Conservation (phyloP, 2,797 vertebrate genomes). For the Amniataba percoides region DNA sequence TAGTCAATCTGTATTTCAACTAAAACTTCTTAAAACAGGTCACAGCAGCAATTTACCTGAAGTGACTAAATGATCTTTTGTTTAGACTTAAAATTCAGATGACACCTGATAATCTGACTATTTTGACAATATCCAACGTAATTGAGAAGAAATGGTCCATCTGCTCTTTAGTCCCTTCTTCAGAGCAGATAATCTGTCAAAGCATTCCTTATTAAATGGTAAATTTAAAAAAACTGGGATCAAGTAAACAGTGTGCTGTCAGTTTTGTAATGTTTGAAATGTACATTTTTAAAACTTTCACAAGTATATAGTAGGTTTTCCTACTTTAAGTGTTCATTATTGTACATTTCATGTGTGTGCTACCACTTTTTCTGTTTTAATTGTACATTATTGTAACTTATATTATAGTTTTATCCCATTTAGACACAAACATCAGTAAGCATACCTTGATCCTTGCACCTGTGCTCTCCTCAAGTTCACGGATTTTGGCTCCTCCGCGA, state of each 20-base stretch:
- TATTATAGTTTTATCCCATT: too few relatives aligned
- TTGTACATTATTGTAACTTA: neutral
- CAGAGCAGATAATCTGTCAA: too few relatives aligned
- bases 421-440: neutral
- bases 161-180: neutral
- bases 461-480: constrained; percentile 89
- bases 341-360: too few relatives aligned
- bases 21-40: neutral
- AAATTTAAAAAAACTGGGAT: too few relatives aligned
- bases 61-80: too few relatives aligned
- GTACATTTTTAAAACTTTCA: too few relatives aligned
- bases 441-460: constrained; percentile 92
- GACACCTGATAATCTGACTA: neutral
- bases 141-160: neutral
- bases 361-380: too few relatives aligned
- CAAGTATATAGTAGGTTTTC: too few relatives aligned
- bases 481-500: constrained; percentile 91
- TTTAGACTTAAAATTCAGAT: neutral
- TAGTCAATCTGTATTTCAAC: neutral
- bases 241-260: neutral
- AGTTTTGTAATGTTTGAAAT: too few relatives aligned
- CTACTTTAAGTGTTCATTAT: too few relatives aligned
- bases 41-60: neutral
- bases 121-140: neutral
- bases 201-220: too few relatives aligned